phyloP scores from a whole-genome alignment of 2,888 invertebrate genomes.

The Amorpha juglandis region DNA sequence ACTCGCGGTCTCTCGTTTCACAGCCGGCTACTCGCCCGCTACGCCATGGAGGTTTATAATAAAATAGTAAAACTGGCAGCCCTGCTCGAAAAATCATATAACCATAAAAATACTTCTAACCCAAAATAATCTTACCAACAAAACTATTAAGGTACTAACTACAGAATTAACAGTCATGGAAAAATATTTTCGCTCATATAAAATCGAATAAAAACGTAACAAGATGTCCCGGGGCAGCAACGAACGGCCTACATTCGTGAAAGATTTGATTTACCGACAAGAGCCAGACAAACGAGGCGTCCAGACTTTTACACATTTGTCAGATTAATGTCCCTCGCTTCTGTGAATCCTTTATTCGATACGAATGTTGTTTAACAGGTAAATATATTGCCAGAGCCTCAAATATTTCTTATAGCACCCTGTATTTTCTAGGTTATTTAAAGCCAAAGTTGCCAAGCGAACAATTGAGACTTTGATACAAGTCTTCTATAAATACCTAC shows the following conservation, averaged over 20 bases:
- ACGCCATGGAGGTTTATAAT: too few species aligned
- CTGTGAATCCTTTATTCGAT: not conserved
- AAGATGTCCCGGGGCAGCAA: not conserved
- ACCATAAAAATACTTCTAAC: not conserved
- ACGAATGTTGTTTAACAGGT: constrained; percentile 6
- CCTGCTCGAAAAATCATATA: too few species aligned
- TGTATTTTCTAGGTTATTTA: too few species aligned
- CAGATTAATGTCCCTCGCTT: not conserved
- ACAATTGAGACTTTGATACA: too few species aligned
- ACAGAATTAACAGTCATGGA: not conserved
- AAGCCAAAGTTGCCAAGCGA: too few species aligned
- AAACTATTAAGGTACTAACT: too few species aligned
- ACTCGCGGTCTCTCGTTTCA: too few species aligned
- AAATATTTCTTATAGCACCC: too few species aligned
- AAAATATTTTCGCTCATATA: not conserved
- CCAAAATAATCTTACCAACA: too few species aligned
- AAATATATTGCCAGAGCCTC: not conserved
- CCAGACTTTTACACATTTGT: not conserved
- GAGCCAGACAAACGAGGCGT: constrained; percentile 19
- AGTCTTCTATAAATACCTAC: too few species aligned
- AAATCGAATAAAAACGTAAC: not conserved
- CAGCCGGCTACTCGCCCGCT: too few species aligned
- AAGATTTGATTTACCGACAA: constrained; percentile 24
- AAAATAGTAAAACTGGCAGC: too few species aligned
- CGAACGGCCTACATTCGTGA: constrained; percentile 3